Conservation (phyloP, 2,888 invertebrate genomes). For the Cataglyphis rosenhaueri region DNA sequence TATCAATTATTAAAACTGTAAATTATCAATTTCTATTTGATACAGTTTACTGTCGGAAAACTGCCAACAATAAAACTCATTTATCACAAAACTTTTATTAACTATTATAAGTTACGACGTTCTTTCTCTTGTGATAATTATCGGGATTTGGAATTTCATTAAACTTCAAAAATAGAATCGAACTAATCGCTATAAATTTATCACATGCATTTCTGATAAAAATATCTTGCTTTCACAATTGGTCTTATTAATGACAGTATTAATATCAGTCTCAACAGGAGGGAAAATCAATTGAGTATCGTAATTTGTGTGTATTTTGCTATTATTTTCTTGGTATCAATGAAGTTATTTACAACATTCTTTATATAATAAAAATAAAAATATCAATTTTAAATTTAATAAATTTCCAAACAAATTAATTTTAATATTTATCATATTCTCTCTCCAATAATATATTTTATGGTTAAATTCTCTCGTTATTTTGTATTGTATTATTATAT, state of each 20-base stretch:
- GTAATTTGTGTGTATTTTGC: not conserved
- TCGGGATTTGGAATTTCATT: not conserved
- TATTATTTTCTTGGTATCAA: not conserved
- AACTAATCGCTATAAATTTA: not conserved
- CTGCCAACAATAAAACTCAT: not conserved
- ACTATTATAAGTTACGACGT: not conserved
- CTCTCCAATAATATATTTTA: not conserved
- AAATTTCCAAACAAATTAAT: not conserved
- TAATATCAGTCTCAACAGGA: not conserved
- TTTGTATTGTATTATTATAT: conserved; percentile 1
- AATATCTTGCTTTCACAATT: too few species aligned
- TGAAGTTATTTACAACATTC: not conserved
- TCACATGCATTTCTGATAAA: not conserved
- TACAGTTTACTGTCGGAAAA: conserved; percentile 1
- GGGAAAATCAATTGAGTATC: not conserved
- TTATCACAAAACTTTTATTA: conserved; percentile 20
- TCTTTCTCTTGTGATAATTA: conserved; percentile 8
- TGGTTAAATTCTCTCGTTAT: not conserved
- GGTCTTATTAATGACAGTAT: not conserved
- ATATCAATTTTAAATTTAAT: conserved; percentile 5
- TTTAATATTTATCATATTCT: not conserved
- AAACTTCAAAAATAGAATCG: conserved; percentile 9
- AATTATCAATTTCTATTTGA: conserved; percentile 20
- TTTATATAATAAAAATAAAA: not conserved
- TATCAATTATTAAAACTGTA: not conserved